phyloP scores from a whole-genome alignment of 1,140 invertebrate genomes.

The Drosophila funebris region DNA sequence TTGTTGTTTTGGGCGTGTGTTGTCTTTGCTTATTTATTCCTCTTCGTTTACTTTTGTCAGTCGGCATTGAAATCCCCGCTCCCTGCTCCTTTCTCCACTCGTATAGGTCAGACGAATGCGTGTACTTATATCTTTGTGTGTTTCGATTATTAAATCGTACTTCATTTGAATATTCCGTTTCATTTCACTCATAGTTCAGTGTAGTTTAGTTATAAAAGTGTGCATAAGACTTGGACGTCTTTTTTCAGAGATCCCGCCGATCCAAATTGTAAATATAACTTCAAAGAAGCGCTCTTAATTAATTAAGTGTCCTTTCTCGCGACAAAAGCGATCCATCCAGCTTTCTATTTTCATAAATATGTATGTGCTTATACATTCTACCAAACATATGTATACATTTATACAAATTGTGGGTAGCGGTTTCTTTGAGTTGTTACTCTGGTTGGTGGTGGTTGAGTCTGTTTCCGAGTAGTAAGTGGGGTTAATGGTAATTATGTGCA shows the following conservation, averaged over 20 bases:
- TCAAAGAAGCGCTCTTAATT: conserved; percentile 46
- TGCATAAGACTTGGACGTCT: no score
- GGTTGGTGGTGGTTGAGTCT: neutral
- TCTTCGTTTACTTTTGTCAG: conserved; percentile 57
- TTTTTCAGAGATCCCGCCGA: neutral
- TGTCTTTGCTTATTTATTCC: conserved; percentile 72
- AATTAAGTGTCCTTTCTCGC: conserved; percentile 26
- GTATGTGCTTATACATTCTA: no score
- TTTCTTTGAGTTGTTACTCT: neutral
- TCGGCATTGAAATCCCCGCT: neutral
- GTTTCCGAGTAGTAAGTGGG: neutral
- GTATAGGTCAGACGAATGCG: conserved; percentile 45
- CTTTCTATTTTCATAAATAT: neutral
- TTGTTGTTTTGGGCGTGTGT: conserved; percentile 61
- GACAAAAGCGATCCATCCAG: conserved; percentile 8
- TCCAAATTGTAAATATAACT: neutral
- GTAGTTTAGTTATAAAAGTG: neutral
- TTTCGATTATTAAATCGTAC: conserved; percentile 71
- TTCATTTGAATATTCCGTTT: conserved; percentile 57
- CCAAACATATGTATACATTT: neutral
- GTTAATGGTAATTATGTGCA: conserved; percentile 8
- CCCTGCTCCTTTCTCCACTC: neutral
- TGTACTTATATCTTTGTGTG: conserved; percentile 61
- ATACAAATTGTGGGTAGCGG: neutral
- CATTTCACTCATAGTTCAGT: neutral